Evolutionary conservation across 2,797 vertebrate genomes (phyloP).

Genomic region (Moxostoma hubbsi): DNA sequence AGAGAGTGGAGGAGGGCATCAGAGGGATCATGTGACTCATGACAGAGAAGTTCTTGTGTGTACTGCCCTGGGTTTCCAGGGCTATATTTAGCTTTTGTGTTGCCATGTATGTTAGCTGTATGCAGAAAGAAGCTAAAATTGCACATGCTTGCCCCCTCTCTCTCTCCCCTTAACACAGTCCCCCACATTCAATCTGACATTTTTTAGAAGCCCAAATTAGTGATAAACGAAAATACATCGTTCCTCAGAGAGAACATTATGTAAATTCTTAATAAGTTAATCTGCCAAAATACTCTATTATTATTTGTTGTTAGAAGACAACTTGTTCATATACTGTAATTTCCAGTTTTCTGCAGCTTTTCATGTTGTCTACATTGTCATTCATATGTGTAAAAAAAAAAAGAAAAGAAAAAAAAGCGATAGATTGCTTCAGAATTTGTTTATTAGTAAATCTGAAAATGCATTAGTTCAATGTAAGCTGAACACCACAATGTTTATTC

Average conservation of each 20-base stretch:
- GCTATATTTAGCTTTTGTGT: slow-evolving; percentile 40
- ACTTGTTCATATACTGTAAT: neutral
- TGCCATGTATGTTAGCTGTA: slow-evolving; percentile 15
- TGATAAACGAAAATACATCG: neutral
- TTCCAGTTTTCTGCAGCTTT: too few relatives aligned
- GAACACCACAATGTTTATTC: neutral
- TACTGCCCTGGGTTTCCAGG: slow-evolving; percentile 4
- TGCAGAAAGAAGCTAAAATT: neutral
- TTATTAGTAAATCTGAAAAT: neutral
- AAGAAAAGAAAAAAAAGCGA: neutral
- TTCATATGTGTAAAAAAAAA: neutral
- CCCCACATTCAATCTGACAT: neutral
- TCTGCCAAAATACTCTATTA: too few relatives aligned
- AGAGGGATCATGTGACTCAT: slow-evolving; percentile 5
- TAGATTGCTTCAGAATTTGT: too few relatives aligned
- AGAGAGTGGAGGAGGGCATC: neutral
- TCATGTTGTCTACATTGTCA: too few relatives aligned
- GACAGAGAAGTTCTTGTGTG: neutral
- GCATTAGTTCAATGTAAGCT: neutral
- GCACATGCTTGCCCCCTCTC: neutral
- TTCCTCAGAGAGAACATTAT: neutral
- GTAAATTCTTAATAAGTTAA: neutral
- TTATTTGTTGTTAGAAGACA: too few relatives aligned
- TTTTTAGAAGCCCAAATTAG: neutral
- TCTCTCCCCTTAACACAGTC: neutral